These are phyloP conservation scores for Cabera pusaria DNA, from an alignment of 2,888 invertebrate species.

Conservation along the genomic window DNA sequence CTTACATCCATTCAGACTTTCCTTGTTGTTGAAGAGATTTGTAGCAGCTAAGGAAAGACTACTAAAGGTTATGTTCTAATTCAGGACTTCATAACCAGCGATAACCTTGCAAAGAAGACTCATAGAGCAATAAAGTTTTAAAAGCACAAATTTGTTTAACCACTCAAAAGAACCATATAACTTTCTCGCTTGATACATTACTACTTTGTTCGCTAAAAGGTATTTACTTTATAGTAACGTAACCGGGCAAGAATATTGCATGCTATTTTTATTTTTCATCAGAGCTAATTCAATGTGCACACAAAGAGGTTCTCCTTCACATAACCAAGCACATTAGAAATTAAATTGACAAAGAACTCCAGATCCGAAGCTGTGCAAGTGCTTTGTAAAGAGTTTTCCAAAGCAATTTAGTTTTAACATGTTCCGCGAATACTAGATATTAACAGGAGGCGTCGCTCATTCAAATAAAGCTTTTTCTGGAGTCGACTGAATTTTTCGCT, in stretches of 20 bases:
- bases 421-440: slow-evolving; percentile 16
- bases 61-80: no score
- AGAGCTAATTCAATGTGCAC: slow-evolving; percentile 44
- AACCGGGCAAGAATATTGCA: slow-evolving; percentile 44
- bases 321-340: slow-evolving; percentile 32
- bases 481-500: slow-evolving; percentile 8
- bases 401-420: slow-evolving; percentile 14
- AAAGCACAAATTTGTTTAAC: no score
- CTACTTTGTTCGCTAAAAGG: slow-evolving; percentile 15
- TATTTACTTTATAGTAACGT: slow-evolving; percentile 20
- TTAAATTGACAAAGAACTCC: slow-evolving; percentile 56
- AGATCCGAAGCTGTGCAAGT: slow-evolving; percentile 35
- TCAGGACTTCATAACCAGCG: no score
- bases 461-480: slow-evolving; percentile 5
- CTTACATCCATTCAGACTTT: no score
- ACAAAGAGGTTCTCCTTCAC: slow-evolving; percentile 34
- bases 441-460: slow-evolving; percentile 9
- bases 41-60: no score
- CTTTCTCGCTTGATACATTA: slow-evolving; percentile 11
- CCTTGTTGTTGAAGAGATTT: no score
- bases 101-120: no score
- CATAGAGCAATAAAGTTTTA: no score
- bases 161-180: neutral
- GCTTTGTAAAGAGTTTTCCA: slow-evolving; percentile 24
- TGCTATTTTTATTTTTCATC: slow-evolving; percentile 45